Percentiles rank a stretch among this genome's conserved stretches.
These are phyloP conservation scores for Thunnus thynnus DNA, from an alignment of 2,113 vertebrate species.

Conservation along the genomic window DNA sequence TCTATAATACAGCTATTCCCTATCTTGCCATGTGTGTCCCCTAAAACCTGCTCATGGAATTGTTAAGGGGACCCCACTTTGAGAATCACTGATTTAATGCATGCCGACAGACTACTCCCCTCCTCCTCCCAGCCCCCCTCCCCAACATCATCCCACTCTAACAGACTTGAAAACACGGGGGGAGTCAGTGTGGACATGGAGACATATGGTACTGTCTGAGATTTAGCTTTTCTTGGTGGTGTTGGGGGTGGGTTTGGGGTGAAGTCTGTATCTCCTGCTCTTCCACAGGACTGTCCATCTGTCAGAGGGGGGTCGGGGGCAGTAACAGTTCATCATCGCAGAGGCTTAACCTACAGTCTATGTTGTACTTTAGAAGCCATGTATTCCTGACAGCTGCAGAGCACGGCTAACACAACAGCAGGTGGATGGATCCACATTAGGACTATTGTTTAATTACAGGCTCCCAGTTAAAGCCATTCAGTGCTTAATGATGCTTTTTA, in stretches of 20 bases:
- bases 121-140: background rate
- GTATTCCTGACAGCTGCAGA: slow-evolving; percentile 72
- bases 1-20: background rate
- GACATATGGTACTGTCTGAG: slow-evolving; percentile 75
- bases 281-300: slow-evolving; percentile 67
- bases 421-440: slow-evolving; percentile 53
- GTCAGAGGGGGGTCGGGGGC: slow-evolving; percentile 35
- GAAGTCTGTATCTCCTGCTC: slow-evolving; percentile 46
- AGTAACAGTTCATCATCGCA: slow-evolving; percentile 26
- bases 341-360: slow-evolving; percentile 61
- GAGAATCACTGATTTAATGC: slow-evolving; percentile 46
- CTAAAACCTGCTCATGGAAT: background rate
- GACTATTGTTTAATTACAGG: slow-evolving; percentile 52
- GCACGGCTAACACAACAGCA: slow-evolving; percentile 63
- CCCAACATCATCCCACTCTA: slow-evolving; percentile 25
- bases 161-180: slow-evolving; percentile 12
- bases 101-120: slow-evolving; percentile 57
- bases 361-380: slow-evolving; percentile 40
- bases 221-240: slow-evolving; percentile 8
- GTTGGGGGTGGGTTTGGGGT: slow-evolving; percentile 19
- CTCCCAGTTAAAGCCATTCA: slow-evolving; percentile 29
- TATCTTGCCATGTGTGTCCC: background rate
- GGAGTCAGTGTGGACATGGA: slow-evolving; percentile 13
- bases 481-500: slow-evolving; percentile 50
- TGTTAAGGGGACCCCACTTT: slow-evolving; percentile 11